Evolutionary conservation across 2,113 vertebrate genomes (phyloP).

Genomic region (Phylloscopus trochilus): DNA sequence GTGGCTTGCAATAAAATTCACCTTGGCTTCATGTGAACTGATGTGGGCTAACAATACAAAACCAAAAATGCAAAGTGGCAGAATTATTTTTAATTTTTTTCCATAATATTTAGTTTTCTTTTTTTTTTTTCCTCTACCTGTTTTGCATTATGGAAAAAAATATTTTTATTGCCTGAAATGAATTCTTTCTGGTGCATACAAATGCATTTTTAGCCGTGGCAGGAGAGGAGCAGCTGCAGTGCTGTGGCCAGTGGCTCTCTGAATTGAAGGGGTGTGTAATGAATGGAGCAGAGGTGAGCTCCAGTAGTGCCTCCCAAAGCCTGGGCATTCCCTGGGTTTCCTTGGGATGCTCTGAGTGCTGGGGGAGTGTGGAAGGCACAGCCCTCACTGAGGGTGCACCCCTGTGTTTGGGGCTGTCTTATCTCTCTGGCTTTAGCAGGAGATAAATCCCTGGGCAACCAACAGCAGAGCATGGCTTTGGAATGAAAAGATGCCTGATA

Average conservation of each 20-base stretch:
- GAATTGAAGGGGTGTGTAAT: background rate
- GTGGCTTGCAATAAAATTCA: background rate
- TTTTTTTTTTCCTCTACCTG: background rate
- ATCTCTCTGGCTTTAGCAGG: background rate
- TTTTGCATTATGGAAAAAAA: background rate
- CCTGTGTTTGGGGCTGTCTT: background rate
- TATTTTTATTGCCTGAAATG: background rate
- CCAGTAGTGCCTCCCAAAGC: background rate
- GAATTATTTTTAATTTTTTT: background rate
- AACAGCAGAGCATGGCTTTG: background rate
- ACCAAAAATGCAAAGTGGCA: background rate
- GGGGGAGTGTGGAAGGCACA: background rate
- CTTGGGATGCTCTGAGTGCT: background rate
- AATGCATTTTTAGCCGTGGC: too few species aligned
- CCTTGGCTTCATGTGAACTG: background rate
- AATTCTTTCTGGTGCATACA: background rate
- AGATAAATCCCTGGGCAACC: background rate
- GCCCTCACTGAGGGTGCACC: background rate
- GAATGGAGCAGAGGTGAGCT: background rate
- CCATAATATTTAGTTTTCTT: background rate
- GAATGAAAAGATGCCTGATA: background rate
- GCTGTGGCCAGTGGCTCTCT: background rate
- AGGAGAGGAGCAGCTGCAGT: background rate
- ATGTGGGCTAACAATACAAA: background rate
- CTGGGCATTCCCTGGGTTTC: background rate